Evolutionary conservation across 2,888 invertebrate species (phyloP).

Genomic region (Tanaodytes sp.): DNA sequence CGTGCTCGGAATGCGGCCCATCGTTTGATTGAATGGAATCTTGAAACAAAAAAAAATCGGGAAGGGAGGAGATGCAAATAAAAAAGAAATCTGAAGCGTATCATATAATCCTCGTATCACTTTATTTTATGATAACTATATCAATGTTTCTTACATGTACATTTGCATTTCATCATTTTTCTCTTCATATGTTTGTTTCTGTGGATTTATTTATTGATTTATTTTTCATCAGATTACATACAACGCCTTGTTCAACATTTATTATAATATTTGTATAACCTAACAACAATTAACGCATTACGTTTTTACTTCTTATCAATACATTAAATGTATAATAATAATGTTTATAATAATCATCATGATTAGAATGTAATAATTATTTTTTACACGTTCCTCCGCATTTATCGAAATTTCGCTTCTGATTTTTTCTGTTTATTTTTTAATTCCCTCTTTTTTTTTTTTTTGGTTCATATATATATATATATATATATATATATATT

Average conservation of each 20-base stretch:
- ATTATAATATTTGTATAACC: conserved; percentile 56
- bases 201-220: conserved; percentile 13
- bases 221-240: conserved; percentile 50
- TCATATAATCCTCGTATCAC: conserved; percentile 52
- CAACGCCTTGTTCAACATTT: conserved; percentile 55
- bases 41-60: too few relatives aligned
- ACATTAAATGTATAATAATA: conserved; percentile 39
- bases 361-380: conserved; percentile 13
- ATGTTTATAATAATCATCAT: conserved; percentile 12
- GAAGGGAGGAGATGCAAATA: too few relatives aligned
- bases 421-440: conserved; percentile 14
- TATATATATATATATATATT: neutral
- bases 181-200: too few relatives aligned
- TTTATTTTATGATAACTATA: conserved; percentile 54
- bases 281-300: conserved; percentile 56
- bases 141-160: conserved; percentile 53
- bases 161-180: conserved; percentile 14
- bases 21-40: too few relatives aligned
- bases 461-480: too few relatives aligned
- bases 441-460: neutral
- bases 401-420: too few relatives aligned
- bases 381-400: conserved; percentile 31
- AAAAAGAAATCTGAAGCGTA: neutral
- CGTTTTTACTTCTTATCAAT: conserved; percentile 48
- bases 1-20: too few relatives aligned